phyloP scores from a whole-genome alignment of 2,888 invertebrate species.

The Digitonthophagus gazella region DNA sequence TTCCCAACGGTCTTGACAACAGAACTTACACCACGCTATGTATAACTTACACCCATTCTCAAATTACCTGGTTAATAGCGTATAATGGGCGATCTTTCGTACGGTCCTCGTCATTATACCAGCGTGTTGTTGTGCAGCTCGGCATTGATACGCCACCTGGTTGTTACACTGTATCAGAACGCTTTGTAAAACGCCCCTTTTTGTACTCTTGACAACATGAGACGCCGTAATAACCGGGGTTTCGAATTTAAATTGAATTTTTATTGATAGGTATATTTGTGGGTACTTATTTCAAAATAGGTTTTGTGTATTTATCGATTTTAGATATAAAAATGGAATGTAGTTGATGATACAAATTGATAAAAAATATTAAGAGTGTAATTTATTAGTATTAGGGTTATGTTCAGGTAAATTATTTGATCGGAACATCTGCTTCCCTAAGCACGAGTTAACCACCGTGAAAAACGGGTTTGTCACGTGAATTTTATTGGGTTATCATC shows the following conservation, averaged over 20 bases:
- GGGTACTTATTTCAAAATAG: no score
- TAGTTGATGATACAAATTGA: no score
- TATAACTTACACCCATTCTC: constrained; percentile 50
- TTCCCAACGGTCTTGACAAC: constrained; percentile 38
- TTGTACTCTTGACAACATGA: not conserved
- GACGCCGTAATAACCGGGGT: not conserved
- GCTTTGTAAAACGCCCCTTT: constrained; percentile 10
- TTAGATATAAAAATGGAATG: no score
- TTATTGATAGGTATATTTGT: no score
- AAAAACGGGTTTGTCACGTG: not conserved
- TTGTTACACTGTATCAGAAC: constrained; percentile 19
- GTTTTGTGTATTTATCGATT: no score
- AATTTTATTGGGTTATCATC: not conserved
- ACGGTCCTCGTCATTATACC: constrained; percentile 38
- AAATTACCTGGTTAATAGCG: constrained; percentile 48
- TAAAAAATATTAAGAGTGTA: no score
- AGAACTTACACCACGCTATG: constrained; percentile 31
- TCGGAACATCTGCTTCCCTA: not conserved
- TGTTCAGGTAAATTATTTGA: no score
- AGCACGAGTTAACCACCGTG: not conserved
- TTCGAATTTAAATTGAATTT: constrained; percentile 4
- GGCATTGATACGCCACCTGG: constrained; percentile 27
- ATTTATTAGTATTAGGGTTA: no score
- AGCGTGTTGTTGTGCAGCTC: constrained; percentile 18
- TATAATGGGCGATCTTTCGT: constrained; percentile 40